Percentiles rank a stretch among this genome's conserved stretches.
Conservation (phyloP, 2,888 invertebrate species). For the Venusia cambrica region DNA sequence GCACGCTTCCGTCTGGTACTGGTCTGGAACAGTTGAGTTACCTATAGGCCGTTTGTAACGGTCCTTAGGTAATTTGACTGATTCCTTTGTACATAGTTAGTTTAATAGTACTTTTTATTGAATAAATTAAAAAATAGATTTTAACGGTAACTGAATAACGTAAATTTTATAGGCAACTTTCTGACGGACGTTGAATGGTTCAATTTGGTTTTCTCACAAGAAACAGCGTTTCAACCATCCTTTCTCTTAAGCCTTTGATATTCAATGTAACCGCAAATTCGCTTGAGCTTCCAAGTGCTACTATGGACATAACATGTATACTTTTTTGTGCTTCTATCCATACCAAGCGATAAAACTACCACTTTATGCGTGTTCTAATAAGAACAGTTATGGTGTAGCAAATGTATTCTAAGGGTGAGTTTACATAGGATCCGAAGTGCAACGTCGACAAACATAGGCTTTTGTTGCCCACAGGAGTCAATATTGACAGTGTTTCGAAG, state of each 20-base stretch:
- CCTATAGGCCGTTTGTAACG: too few relatives aligned
- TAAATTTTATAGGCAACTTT: too few relatives aligned
- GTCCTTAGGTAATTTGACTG: too few relatives aligned
- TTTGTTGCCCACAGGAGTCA: conserved; percentile 74
- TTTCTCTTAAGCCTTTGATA: conserved; percentile 32
- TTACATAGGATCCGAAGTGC: conserved; percentile 79
- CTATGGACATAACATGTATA: conserved; percentile 68
- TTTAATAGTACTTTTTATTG: too few relatives aligned
- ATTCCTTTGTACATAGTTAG: too few relatives aligned
- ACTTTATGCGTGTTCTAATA: conserved; percentile 37
- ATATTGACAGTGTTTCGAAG: conserved; percentile 74
- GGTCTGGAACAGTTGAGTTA: too few relatives aligned
- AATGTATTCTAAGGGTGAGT: conserved; percentile 70
- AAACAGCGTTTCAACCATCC: too few relatives aligned
- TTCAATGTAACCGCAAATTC: conserved; percentile 66
- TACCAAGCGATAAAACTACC: conserved; percentile 30
- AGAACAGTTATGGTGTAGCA: conserved; percentile 37
- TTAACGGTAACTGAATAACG: too few relatives aligned
- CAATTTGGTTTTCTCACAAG: too few relatives aligned
- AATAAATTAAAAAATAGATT: too few relatives aligned
- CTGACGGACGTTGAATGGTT: too few relatives aligned
- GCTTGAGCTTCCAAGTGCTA: conserved; percentile 75
- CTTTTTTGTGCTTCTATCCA: conserved; percentile 60
- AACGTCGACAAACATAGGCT: conserved; percentile 75
- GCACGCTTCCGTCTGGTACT: too few relatives aligned